Evolutionary conservation across 2,888 invertebrate species (phyloP), one percentile per base, ranked within the genome.

Genomic region (Drosophila mayaguana): DNA sequence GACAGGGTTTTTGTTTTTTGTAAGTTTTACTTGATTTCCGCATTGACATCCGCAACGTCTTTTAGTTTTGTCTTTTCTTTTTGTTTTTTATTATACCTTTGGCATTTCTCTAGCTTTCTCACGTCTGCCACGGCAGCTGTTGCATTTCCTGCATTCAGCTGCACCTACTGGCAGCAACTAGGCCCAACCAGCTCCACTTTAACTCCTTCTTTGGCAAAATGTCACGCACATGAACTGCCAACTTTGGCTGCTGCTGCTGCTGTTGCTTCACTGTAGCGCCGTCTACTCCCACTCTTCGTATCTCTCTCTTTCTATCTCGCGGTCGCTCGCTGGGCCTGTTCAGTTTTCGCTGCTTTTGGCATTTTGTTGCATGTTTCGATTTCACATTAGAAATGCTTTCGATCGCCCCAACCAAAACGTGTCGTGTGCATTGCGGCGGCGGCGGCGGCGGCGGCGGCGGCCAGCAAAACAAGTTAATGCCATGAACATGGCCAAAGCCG

Each of bases 341-440:
- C 40, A 64, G 46, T 56, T 51, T 62, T 71, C 18, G 56, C 48
- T 60, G 71, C 80, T 78, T 83, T 80, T 84, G 83, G 86, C 88
- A 80, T 89, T 89, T 88, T 71, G 87, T 80, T 83, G 83, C 88
- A 85, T 85, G 90, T 66, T 89, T 90, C 82, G 89, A 90, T 86
- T 90, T 90, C 90, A 90, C 90, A 89, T 90, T 86, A 89, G 89
- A 86, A 86, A 86, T 90, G 89, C 90, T 84, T 90, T 90, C 89
- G 75, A 88, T 88, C 67, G 84, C 63, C 75, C 62, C 80, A 38
- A 63, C 46, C 69, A 69, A 87, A 78, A 88, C 90, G 70, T 83
- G 89, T 83, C 78, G 60, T 45, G 67, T 69, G 77, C 63, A 65
- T 72, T 59, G 65, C 71, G 60, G 65, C 18, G 53, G 48, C 45